Base-by-base conservation (phyloP, 2,888 invertebrate genomes). In the Platycheirus albimanus region DNA sequence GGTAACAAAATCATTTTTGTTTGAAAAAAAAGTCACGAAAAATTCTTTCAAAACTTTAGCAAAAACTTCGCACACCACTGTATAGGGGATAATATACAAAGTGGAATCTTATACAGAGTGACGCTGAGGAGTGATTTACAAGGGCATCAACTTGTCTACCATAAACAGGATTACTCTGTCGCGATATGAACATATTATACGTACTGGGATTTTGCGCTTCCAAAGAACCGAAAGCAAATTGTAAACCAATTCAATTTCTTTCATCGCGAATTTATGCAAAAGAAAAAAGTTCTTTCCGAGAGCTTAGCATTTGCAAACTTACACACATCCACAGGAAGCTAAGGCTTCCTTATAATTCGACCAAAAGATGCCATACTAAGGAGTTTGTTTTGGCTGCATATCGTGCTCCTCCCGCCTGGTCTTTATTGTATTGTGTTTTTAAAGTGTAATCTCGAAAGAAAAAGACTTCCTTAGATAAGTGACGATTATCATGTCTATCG, bases 61-160 rank as follows among this genome's bases (percentile, higher is more conserved):
- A 24, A 4, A 24, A n/a, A 4, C 6, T 24, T 24, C 6, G 24
- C 24, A 24, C 24, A 24, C 3, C 24, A 24, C 24, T 2, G 45
- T 54, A 58, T 43, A 61, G 49, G 38, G 15, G 67, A 83, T 77
- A 77, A 77, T 72, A 43, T 72, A 19, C 11, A 77, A 83, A 77
- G 77, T 72, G 72, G 72, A 83, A 69, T 67, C 51, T 24, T 38
- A 76, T 77, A 71, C 71, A 69, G 72, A 77, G 63, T 56, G 71
- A 67, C 71, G 63, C 54, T 71, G 63, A 61, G 71, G 81, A 76
- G 71, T 83, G 72, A 83, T 83, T 83, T 83, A 77, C 77, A 77
- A 72, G 49, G 67, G 77, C 77, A 77, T 83, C 81, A 77, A 83
- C 81, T 83, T 83, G 72, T 83, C 81, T 83, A 56, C 72, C 66